phyloP scores from a whole-genome alignment of 2,113 vertebrate species.

The Myiozetetes cayanensis region DNA sequence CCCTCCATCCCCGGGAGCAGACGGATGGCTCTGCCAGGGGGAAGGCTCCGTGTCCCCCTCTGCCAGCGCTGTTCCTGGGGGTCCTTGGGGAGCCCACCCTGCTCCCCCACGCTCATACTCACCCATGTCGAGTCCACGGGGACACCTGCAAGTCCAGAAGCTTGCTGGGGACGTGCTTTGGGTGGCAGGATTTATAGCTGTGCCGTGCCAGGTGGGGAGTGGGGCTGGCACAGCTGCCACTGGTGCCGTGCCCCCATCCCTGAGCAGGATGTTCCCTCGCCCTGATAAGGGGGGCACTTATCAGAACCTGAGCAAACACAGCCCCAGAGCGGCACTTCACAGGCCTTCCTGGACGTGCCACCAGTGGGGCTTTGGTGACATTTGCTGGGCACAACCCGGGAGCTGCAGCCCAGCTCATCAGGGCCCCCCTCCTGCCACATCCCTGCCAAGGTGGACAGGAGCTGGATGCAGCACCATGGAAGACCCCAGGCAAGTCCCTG shows the following conservation, averaged over 20 bases:
- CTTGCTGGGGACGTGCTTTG: background rate
- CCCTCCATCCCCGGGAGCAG: background rate
- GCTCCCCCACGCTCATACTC: background rate
- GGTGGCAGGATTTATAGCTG: background rate
- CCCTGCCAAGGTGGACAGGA: background rate
- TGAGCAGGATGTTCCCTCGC: background rate
- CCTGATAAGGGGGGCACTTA: background rate
- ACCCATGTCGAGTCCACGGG: background rate
- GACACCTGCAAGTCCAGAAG: background rate
- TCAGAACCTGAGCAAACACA: background rate
- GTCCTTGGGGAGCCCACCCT: background rate
- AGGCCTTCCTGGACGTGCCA: background rate
- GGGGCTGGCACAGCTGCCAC: background rate
- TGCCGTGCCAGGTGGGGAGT: background rate
- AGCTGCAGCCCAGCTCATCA: background rate
- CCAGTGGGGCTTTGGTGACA: background rate
- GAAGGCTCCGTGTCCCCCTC: background rate
- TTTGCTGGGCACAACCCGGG: background rate
- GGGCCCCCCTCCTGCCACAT: background rate
- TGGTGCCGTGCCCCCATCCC: background rate
- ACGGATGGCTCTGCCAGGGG: accelerated
- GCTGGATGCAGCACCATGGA: background rate
- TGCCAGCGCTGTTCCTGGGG: background rate
- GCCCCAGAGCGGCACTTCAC: background rate
- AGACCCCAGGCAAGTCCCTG: background rate